A percentile compares a stretch with the other conserved stretches of the same genome.
Conservation (phyloP, 1,140 invertebrate species). For the Anastrepha ludens region DNA sequence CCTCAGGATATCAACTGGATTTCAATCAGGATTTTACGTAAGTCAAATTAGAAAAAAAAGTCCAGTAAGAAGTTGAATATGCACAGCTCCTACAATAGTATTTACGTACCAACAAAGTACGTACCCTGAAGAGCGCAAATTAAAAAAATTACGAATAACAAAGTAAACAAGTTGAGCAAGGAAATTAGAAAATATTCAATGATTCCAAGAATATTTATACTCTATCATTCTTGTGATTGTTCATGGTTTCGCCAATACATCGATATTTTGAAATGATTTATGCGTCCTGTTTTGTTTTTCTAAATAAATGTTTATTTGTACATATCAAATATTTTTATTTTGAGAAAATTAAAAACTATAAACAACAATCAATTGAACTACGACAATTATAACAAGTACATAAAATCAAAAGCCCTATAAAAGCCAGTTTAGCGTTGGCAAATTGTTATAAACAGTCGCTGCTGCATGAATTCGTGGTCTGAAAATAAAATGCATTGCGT, state of each 20-base stretch:
- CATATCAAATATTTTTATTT: no score
- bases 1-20: conserved; percentile 69
- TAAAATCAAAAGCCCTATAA: no score
- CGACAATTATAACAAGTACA: no score
- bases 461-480: background rate
- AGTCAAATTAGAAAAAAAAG: conserved; percentile 57
- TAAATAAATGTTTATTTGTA: no score
- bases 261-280: no score
- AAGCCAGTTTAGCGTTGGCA: background rate
- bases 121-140: conserved; percentile 38
- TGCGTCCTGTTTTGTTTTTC: no score
- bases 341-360: no score
- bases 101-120: background rate
- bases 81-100: background rate
- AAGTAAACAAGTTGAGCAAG: conserved; percentile 15
- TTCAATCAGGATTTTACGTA: conserved; percentile 74
- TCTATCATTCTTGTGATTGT: no score
- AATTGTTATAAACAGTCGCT: background rate
- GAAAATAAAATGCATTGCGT: background rate
- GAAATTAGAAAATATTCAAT: background rate
- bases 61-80: conserved; percentile 11
- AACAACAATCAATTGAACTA: no score
- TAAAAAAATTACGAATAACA: conserved; percentile 13
- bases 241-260: no score
- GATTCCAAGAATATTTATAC: no score